Conservation (phyloP, 2,888 invertebrate genomes). For the Cenopis cana region DNA sequence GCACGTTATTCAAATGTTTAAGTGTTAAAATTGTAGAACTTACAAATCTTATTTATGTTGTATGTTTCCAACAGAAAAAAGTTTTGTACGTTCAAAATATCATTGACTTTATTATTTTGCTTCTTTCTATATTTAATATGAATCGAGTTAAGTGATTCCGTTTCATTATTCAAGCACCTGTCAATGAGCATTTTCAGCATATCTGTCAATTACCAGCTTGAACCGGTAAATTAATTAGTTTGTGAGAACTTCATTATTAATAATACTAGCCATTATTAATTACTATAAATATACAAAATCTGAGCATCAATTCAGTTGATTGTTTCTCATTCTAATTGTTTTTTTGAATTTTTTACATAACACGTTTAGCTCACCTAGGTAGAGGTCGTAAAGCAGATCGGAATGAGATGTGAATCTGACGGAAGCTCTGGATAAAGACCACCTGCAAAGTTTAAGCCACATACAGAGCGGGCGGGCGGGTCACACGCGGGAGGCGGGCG, state of each 20-base stretch:
- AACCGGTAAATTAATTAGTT: slow-evolving; percentile 5
- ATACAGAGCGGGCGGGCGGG: no score
- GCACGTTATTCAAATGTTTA: no score
- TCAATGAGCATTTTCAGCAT: slow-evolving; percentile 1
- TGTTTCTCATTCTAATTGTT: background rate
- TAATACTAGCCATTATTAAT: background rate
- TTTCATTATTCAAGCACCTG: background rate
- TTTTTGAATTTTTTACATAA: background rate
- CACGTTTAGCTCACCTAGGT: background rate
- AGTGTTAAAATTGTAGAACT: background rate
- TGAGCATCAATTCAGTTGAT: background rate
- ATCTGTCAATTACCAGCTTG: background rate
- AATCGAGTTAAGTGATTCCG: background rate
- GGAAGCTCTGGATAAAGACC: no score
- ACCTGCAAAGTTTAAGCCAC: no score
- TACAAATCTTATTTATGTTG: background rate
- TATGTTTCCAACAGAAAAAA: no score
- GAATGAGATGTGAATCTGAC: no score
- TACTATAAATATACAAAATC: background rate
- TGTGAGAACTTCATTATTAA: background rate
- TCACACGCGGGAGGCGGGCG: no score
- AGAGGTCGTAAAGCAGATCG: background rate
- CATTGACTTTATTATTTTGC: background rate
- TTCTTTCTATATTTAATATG: background rate
- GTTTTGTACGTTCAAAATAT: no score